Evolutionary conservation across 2,113 vertebrate species (phyloP).

Genomic region (Phalacrocorax pelagicus): DNA sequence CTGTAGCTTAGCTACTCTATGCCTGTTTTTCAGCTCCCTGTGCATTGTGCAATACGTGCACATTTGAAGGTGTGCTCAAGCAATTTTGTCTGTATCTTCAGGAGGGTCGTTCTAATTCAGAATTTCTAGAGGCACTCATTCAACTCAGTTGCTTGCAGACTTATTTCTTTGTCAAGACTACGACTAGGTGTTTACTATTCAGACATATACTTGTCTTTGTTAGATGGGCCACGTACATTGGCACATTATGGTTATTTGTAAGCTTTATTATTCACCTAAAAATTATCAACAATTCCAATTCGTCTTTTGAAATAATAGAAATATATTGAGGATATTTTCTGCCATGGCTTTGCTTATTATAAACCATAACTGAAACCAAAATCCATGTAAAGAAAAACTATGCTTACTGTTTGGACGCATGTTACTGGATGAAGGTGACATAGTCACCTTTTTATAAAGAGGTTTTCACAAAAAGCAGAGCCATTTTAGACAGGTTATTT

Average conservation of each 20-base stretch:
- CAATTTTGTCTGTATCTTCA: constrained; percentile 20
- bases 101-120: constrained; percentile 3
- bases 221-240: not conserved
- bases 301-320: not conserved
- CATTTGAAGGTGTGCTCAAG: not conserved
- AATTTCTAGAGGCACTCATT: constrained; percentile 19
- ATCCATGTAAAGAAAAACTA: not conserved
- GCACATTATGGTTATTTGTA: not conserved
- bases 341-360: not conserved
- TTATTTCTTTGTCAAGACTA: constrained; percentile 29
- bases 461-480: not conserved
- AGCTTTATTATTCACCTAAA: not conserved
- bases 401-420: not conserved
- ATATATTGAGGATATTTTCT: not conserved
- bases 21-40: not conserved
- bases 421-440: too few species aligned
- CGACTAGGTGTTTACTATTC: constrained; percentile 34
- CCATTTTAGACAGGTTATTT: not conserved
- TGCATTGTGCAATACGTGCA: not conserved
- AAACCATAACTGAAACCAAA: not conserved
- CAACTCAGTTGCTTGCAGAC: constrained; percentile 18
- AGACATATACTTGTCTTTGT: not conserved
- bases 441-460: not conserved
- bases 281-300: not conserved
- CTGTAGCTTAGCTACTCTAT: not conserved